phyloP scores from a whole-genome alignment of 1,140 invertebrate species.

The Hyles vespertilio region DNA sequence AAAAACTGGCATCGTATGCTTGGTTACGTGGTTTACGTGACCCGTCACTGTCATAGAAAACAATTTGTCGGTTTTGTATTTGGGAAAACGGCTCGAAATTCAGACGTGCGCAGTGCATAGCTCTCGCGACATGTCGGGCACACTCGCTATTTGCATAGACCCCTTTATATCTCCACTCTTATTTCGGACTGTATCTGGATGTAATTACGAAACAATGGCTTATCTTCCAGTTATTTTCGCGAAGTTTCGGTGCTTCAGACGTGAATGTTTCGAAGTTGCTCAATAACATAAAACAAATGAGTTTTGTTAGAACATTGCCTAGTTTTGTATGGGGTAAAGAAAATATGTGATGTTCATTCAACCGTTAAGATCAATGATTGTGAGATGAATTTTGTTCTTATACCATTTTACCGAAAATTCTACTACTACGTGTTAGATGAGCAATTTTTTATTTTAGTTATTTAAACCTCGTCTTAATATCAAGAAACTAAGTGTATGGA shows the following conservation, averaged over 20 bases:
- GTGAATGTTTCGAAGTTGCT: no score
- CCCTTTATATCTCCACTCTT: not conserved
- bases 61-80: conserved; percentile 12
- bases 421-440: no score
- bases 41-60: conserved; percentile 20
- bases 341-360: no score
- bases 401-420: no score
- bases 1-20: not conserved
- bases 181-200: not conserved
- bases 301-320: not conserved
- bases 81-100: not conserved
- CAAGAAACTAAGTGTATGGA: no score
- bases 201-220: not conserved
- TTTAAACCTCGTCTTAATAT: no score
- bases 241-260: not conserved
- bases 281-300: no score
- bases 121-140: not conserved
- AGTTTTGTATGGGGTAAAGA: no score
- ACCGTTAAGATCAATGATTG: no score
- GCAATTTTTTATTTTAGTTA: no score
- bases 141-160: conserved; percentile 1
- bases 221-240: not conserved
- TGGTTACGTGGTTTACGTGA: conserved; percentile 6
- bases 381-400: no score
- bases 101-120: not conserved